Conservation (phyloP, 1,140 invertebrate species). For the Hormaphis cornu region DNA sequence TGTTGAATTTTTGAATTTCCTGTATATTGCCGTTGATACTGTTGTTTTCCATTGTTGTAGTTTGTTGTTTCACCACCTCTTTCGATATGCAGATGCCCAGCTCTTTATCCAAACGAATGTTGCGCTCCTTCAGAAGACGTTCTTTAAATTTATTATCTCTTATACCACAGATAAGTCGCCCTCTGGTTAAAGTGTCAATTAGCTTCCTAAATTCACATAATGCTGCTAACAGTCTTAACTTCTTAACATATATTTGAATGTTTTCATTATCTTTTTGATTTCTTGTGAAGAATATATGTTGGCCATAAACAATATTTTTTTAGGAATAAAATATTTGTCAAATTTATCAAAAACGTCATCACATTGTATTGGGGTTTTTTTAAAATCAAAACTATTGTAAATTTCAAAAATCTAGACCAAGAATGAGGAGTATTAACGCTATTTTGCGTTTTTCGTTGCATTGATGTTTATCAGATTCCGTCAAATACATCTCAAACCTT, state of each 20-base stretch:
- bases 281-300: constrained; percentile 41
- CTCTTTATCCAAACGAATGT: not conserved
- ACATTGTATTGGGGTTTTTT: not conserved
- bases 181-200: constrained; percentile 41
- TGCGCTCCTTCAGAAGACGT: constrained; percentile 32
- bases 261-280: constrained; percentile 39
- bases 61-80: not conserved
- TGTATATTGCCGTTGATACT: not conserved
- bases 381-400: not conserved
- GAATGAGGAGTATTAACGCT: no score
- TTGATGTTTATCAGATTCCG: no score
- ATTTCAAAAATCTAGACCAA: not conserved
- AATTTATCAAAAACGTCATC: not conserved
- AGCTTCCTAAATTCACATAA: constrained; percentile 41
- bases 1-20: not conserved
- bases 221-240: constrained; percentile 40
- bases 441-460: no score
- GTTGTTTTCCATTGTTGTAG: not conserved
- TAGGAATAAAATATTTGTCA: constrained; percentile 39
- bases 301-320: constrained; percentile 41
- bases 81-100: not conserved
- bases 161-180: constrained; percentile 41
- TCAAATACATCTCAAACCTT: no score
- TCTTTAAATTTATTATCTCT: constrained; percentile 36
- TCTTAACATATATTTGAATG: constrained; percentile 41